A percentile compares a stretch with the other conserved stretches of the same genome.
Conservation (phyloP, 2,797 vertebrate species). For the Siniperca scherzeri region DNA sequence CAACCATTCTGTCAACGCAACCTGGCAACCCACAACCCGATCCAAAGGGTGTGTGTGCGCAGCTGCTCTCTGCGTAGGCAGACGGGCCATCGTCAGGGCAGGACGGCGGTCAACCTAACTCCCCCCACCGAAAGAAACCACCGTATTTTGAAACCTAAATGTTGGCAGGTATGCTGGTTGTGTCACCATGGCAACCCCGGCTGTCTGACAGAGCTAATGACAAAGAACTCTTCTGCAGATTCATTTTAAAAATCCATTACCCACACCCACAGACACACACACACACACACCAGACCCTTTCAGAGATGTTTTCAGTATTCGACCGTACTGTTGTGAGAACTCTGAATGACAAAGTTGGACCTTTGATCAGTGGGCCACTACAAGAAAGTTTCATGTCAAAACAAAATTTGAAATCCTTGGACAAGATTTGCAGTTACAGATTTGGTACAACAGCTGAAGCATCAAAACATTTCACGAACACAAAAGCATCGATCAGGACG, state of each 20-base stretch:
- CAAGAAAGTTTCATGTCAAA: constrained; percentile 22
- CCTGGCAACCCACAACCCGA: no score
- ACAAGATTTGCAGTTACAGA: constrained; percentile 1
- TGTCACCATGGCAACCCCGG: constrained; percentile 86
- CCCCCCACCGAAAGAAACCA: no score
- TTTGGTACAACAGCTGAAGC: constrained; percentile 41
- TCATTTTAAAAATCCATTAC: constrained; percentile 78
- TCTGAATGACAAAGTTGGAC: constrained; percentile 9
- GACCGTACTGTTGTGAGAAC: neutral
- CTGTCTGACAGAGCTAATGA: constrained; percentile 88
- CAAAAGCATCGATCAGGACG: constrained; percentile 36
- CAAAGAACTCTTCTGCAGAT: constrained; percentile 86
- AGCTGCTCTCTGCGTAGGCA: no score
- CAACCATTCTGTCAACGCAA: no score
- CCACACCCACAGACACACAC: constrained; percentile 4
- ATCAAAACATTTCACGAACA: constrained; percentile 30
- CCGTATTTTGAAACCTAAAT: no score
- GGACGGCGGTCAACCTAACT: no score
- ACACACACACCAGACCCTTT: neutral
- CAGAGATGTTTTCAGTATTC: constrained; percentile 16
- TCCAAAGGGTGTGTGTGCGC: no score
- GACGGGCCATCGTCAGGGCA: no score
- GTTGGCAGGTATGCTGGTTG: neutral
- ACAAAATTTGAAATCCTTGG: neutral
- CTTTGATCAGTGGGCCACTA: neutral